A percentile compares a stretch with the other conserved stretches of the same genome.
Conservation (phyloP, 2,888 invertebrate species). For the Troilus luridus region DNA sequence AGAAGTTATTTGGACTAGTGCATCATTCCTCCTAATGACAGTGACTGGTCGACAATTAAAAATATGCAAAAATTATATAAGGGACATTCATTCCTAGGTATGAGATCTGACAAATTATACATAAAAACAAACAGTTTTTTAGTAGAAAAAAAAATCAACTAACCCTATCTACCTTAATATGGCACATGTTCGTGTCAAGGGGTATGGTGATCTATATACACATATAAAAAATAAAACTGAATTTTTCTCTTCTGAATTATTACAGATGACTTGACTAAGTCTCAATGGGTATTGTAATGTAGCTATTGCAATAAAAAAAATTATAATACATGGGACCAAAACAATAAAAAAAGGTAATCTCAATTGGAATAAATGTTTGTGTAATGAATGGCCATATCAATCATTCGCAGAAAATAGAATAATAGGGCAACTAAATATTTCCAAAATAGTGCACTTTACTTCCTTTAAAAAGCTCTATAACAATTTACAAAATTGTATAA, state of each 20-base stretch:
- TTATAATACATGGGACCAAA: background rate
- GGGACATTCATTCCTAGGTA: slow-evolving; percentile 52
- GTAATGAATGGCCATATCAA: background rate
- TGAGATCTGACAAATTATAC: slow-evolving; percentile 55
- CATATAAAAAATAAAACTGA: slow-evolving; percentile 22
- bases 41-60: background rate
- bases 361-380: background rate
- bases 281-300: background rate
- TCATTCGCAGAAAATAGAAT: background rate
- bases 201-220: slow-evolving; percentile 9
- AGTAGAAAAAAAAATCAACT: slow-evolving; percentile 29
- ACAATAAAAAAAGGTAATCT: background rate
- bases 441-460: background rate
- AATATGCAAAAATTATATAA: slow-evolving; percentile 14
- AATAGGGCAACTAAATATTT: background rate
- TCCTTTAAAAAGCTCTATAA: background rate
- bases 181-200: slow-evolving; percentile 57
- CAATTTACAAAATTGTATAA: background rate
- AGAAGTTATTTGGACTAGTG: background rate
- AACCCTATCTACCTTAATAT: slow-evolving; percentile 58
- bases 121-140: slow-evolving; percentile 48
- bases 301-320: background rate
- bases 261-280: slow-evolving; percentile 47
- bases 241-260: slow-evolving; percentile 31
- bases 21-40: background rate